phyloP scores from a whole-genome alignment of 1,140 invertebrate genomes.

The Protaetia brevitarsis region DNA sequence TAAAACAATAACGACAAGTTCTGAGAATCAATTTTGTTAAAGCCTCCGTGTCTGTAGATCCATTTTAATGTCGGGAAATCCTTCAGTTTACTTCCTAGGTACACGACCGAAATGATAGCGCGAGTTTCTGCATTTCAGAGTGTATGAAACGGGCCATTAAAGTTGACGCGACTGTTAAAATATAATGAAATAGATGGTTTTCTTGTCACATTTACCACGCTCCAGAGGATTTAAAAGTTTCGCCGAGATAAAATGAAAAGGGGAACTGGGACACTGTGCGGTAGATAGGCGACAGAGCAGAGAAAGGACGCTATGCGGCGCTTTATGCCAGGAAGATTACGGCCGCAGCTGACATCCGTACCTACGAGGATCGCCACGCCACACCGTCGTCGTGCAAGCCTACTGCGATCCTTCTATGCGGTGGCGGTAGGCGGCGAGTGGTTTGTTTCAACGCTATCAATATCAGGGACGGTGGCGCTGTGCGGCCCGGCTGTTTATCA shows the following conservation, averaged over 20 bases:
- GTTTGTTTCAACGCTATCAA: neutral
- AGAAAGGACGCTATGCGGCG: neutral
- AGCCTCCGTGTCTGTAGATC: too few relatives aligned
- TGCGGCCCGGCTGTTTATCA: neutral
- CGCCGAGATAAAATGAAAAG: conserved; percentile 4
- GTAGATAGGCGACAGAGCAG: too few relatives aligned
- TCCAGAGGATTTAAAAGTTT: conserved; percentile 10
- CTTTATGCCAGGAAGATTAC: conserved; percentile 12
- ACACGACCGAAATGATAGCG: too few relatives aligned
- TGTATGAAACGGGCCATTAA: conserved; percentile 4
- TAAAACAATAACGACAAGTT: too few relatives aligned
- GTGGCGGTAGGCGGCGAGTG: neutral
- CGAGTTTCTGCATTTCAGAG: neutral
- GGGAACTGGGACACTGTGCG: neutral
- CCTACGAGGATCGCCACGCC: neutral
- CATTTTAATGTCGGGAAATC: too few relatives aligned
- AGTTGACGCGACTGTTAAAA: conserved; percentile 14
- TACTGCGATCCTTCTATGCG: neutral
- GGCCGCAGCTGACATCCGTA: conserved; percentile 6
- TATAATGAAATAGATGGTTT: conserved; percentile 18
- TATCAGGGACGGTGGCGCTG: conserved; percentile 7
- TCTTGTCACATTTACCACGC: conserved; percentile 17
- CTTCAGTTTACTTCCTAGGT: too few relatives aligned
- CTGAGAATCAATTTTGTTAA: too few relatives aligned
- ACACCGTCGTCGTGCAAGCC: too few relatives aligned